Evolutionary conservation across 2,113 vertebrate genomes (phyloP), one percentile per base, ranked within the genome.

Genomic region (Eulemur rufifrons): DNA sequence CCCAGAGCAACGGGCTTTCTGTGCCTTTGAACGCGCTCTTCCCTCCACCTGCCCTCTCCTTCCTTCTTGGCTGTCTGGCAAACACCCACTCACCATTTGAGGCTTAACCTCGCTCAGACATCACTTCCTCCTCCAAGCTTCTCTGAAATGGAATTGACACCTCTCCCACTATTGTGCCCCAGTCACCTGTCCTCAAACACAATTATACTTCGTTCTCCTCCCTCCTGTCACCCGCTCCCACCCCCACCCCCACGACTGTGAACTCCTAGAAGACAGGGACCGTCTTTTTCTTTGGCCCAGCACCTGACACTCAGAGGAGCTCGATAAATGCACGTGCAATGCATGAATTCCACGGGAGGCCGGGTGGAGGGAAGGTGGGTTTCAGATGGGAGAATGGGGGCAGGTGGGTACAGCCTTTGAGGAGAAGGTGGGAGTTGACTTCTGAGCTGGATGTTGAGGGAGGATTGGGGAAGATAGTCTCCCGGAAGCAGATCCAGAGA

Each of bases 321-420:
- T 15, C 11, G 6, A 2, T 6, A 14, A n/a, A 15, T 2, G 4
- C 8, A 15, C 32, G 8, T 39, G 85, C 18, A 13, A 1, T 52
- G 56, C 37, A 34, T 47, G 80, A 56, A 29, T 25, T 61, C 85
- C 8, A 2, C 34, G 61, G 68, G 39, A 64, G 3, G 47, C 34
- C 32, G 50, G 27, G 27, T 34, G 54, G 54, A 47, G 37, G 66
- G 29, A 71, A 27, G 10, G 73, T 32, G 39, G 88, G 37, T 23
- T 86, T 50, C 39, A 29, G 87, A 47, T 64, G 18, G 29, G 56
- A 34, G 29, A 50, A 27, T 68, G 3, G 59, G 34, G 21, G 10
- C 0, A 14, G 69, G 23, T 11, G 18, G 37, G 29, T 37, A 34
- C 7, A 68, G 15, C 37, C 21, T 85, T 85, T 61, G 7, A 15